Percentiles rank a stretch among this genome's conserved stretches.
These are phyloP conservation scores for Pavo muticus DNA, from an alignment of 2,113 vertebrate genomes.

Conservation along the genomic window DNA sequence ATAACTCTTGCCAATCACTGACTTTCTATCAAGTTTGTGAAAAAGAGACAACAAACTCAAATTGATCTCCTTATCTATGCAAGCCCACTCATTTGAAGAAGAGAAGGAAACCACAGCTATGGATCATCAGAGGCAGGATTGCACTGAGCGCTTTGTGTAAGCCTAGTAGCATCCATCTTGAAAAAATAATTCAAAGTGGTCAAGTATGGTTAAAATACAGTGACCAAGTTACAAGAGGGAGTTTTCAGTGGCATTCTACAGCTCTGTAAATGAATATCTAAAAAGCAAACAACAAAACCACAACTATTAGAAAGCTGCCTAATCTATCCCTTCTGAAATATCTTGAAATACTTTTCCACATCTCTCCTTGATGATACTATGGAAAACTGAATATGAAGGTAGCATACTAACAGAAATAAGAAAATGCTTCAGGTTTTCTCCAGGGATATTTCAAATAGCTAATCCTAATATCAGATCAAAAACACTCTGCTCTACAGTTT, in stretches of 20 bases:
- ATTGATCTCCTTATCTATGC: neutral
- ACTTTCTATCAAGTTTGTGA: neutral
- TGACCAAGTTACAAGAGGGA: neutral
- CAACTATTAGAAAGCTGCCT: neutral
- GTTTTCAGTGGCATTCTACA: constrained; percentile 1
- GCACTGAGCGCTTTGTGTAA: neutral
- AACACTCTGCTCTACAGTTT: constrained; percentile 21
- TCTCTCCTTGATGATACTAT: neutral
- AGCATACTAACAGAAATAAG: neutral
- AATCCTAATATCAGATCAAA: constrained; percentile 60
- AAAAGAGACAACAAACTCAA: neutral
- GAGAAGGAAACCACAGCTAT: neutral
- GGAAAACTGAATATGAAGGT: constrained; percentile 6
- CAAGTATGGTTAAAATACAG: neutral
- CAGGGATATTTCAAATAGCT: constrained; percentile 33
- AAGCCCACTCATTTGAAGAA: neutral
- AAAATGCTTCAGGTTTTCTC: constrained; percentile 18
- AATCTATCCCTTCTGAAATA: constrained; percentile 54
- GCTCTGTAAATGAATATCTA: constrained; percentile 52
- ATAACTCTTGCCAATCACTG: neutral
- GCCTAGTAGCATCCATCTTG: neutral
- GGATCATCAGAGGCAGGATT: neutral
- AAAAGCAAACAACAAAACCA: neutral
- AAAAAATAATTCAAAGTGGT: neutral
- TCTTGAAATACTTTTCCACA: constrained; percentile 47